Evolutionary conservation across 2,888 invertebrate species (phyloP).

Genomic region (Oxyscelio sp.): DNA sequence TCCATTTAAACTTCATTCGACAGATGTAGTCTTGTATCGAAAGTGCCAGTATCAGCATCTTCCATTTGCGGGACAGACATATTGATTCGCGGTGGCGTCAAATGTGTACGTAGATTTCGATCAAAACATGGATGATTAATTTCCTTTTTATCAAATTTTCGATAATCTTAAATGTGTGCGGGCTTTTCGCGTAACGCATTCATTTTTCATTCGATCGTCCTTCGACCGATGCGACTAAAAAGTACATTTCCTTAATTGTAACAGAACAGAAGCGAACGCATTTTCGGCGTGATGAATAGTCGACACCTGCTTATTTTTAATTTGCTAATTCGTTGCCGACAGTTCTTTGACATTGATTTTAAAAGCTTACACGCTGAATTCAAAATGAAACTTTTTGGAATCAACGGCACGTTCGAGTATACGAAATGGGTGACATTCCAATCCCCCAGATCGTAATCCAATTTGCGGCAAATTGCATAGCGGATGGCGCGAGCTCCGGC

Average conservation of each 20-base stretch:
- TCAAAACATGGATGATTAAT: slow-evolving; percentile 52
- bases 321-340: slow-evolving; percentile 35
- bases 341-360: slow-evolving; percentile 51
- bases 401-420: slow-evolving; percentile 36
- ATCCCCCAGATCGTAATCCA: slow-evolving; percentile 74
- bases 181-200: not conserved
- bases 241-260: not conserved
- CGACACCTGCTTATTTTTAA: slow-evolving; percentile 27
- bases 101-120: slow-evolving; percentile 48
- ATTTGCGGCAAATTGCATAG: slow-evolving; percentile 78
- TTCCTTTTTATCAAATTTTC: slow-evolving; percentile 24
- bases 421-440: slow-evolving; percentile 46
- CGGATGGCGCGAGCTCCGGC: slow-evolving; percentile 75
- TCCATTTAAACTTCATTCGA: slow-evolving; percentile 69
- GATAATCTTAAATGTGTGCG: slow-evolving; percentile 8
- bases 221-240: not conserved
- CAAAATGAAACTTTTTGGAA: slow-evolving; percentile 45
- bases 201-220: not conserved
- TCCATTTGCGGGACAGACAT: slow-evolving; percentile 68
- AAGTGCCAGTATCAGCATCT: slow-evolving; percentile 71
- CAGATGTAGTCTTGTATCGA: slow-evolving; percentile 66
- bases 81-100: slow-evolving; percentile 65
- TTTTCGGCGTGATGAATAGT: too few relatives aligned
- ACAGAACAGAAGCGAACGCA: not conserved
- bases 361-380: slow-evolving; percentile 38